phyloP scores from a whole-genome alignment of 2,113 vertebrate species.

The Semnornis frantzii region DNA sequence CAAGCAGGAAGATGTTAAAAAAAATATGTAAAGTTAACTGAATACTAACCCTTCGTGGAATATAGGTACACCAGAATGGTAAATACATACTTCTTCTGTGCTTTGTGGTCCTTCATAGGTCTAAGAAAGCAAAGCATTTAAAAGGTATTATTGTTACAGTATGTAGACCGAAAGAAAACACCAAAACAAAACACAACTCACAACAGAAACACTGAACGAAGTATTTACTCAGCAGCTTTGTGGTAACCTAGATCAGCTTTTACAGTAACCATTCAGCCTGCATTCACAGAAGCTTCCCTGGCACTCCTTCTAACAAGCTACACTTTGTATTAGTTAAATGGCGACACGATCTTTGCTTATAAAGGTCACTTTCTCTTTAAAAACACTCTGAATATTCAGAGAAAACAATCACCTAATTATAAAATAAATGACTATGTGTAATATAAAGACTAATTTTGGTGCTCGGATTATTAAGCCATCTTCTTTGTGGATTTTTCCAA shows the following conservation, averaged over 20 bases:
- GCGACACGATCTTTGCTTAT: not conserved
- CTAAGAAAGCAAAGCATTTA: constrained; percentile 60
- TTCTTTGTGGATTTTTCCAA: not conserved
- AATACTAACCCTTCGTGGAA: constrained; percentile 93
- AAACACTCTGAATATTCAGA: not conserved
- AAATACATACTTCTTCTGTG: constrained; percentile 84
- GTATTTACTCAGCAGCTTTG: not conserved
- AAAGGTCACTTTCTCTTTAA: not conserved
- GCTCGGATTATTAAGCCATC: not conserved
- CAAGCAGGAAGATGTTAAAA: not conserved
- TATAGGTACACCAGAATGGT: constrained; percentile 92
- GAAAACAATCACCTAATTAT: not conserved
- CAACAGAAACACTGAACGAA: not conserved
- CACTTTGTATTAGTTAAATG: not conserved
- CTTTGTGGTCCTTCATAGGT: constrained; percentile 84
- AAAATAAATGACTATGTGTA: not conserved
- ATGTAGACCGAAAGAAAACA: not conserved
- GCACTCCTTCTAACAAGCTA: not conserved
- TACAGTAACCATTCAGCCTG: not conserved
- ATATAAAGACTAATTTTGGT: not conserved
- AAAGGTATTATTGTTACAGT: not conserved
- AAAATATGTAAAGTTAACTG: not conserved
- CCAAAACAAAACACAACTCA: not conserved
- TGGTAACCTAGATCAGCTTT: not conserved
- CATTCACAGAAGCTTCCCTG: not conserved